Percentiles rank a stretch among this genome's conserved stretches.
These are phyloP conservation scores for Nibea albiflora DNA, from an alignment of 2,113 vertebrate species.

Conservation along the genomic window DNA sequence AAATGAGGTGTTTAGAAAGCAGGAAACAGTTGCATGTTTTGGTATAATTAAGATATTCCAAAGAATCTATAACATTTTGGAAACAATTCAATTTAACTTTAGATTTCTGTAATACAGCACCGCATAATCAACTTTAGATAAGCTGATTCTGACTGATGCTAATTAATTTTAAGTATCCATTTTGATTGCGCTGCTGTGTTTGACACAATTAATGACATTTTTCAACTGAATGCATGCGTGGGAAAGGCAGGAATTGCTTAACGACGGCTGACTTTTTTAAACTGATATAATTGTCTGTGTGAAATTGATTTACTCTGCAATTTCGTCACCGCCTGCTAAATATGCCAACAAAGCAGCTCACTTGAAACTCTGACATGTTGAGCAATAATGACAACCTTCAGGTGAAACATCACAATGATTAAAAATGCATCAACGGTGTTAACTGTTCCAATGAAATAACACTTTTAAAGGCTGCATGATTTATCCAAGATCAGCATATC, in stretches of 20 bases:
- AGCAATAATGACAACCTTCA: conserved; percentile 27
- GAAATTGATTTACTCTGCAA: conserved; percentile 52
- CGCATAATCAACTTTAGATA: conserved; percentile 24
- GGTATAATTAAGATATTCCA: conserved; percentile 30
- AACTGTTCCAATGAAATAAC: conserved; percentile 12
- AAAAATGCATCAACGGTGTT: conserved; percentile 18
- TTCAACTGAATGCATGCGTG: conserved; percentile 26
- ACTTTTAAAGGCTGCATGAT: conserved; percentile 1
- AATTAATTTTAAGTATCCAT: conserved; percentile 40
- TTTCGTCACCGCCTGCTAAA: conserved; percentile 46
- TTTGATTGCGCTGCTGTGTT: conserved; percentile 28
- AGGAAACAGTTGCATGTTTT: conserved; percentile 1
- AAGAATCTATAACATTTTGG: background rate
- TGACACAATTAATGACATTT: conserved; percentile 56
- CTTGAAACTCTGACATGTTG: conserved; percentile 6
- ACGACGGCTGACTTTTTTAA: conserved; percentile 37
- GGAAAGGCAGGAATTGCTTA: conserved; percentile 10
- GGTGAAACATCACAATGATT: conserved; percentile 34
- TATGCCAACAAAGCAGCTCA: background rate
- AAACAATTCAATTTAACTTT: conserved; percentile 38
- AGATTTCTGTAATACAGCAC: conserved; percentile 1
- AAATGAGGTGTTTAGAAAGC: conserved; percentile 15
- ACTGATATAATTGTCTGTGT: conserved; percentile 33
- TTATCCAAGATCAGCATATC: background rate
- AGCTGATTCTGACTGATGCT: conserved; percentile 40